Conservation (phyloP, 2,113 vertebrate species). For the Onychostoma macrolepis region DNA sequence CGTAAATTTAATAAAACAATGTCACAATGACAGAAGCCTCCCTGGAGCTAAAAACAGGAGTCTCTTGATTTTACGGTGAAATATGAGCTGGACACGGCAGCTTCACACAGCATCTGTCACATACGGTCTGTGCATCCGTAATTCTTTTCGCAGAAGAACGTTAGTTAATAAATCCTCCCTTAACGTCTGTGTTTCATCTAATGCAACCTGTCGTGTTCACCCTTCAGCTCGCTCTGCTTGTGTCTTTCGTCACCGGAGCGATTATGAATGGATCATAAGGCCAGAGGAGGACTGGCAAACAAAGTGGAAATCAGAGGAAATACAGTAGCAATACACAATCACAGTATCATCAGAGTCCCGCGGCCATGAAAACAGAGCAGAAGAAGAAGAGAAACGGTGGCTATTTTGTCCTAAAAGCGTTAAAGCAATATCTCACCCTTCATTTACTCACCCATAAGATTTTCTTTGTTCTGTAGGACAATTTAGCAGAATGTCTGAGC, state of each 20-base stretch:
- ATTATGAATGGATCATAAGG: not conserved
- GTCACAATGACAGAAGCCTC: not conserved
- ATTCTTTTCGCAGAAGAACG: not conserved
- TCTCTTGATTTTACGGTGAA: not conserved
- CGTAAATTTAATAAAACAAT: not conserved
- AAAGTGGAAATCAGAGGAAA: conserved; percentile 36
- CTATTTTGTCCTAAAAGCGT: not conserved
- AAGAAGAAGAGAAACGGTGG: not conserved
- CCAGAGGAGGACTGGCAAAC: not conserved
- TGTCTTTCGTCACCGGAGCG: not conserved
- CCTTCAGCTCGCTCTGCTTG: not conserved
- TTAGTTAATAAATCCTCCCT: too few species aligned
- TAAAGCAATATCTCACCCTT: not conserved
- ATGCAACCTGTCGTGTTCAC: not conserved
- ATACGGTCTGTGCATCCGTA: accelerated
- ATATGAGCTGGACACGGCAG: not conserved
- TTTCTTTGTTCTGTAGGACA: not conserved
- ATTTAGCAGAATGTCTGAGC: not conserved
- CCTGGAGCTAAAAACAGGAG: not conserved
- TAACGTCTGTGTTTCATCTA: not conserved
- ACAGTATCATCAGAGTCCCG: conserved; percentile 65
- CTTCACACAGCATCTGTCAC: not conserved
- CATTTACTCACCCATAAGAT: not conserved
- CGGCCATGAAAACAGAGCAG: conserved; percentile 47
- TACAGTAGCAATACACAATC: conserved; percentile 71